Base-by-base conservation (phyloP, 2,113 vertebrate species). In the Grammomys dolichurus region DNA sequence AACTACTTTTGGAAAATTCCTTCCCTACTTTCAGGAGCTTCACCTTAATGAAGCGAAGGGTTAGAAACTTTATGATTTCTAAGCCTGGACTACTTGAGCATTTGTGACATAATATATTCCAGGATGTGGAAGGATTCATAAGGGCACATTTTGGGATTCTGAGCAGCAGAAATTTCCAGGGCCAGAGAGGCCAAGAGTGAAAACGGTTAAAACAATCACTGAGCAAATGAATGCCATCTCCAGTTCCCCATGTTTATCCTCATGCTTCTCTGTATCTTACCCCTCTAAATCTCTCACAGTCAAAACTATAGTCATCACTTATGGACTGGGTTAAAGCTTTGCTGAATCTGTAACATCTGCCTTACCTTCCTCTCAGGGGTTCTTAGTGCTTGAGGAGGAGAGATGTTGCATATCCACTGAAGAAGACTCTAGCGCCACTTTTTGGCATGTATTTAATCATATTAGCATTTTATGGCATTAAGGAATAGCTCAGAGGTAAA, bases 371-470 rank as follows among this genome's bases (percentile, higher is more conserved):
- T 85, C 12, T 77, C n/a, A 80, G 51, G 70, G 63, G 63, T 48
- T 54, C 85, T 60, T 85, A 70, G 33, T 90, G 43, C 54, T 84
- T 96, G n/a, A 94, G 63, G 19, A 96, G 20, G 5, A 84, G 26
- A 84, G 69, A 84, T 76, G 80, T 6, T 51, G 43, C 9, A 90
- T 87, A 90, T 90, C 92, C 85, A 43, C 72, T 87, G 65, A 36
- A 84, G 69, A 93, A 31, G 48, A 88, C 81, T 92, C 76, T 95
- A 86, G 67, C 58, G 85, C 80, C 60, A 76, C 69, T 88, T 85
- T 89, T 73, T 58, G 16, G 48, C 78, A 31, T 82, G 19, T 3
- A 16, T 91, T 96, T 91, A 58, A 58, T 33, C n/a, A 13, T 24
- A 56, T 81, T 58, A 58, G 10, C 51, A 81, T 58, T 81, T 58